A percentile compares a stretch with the other conserved stretches of the same genome.
phyloP scores from a whole-genome alignment of 37 sponge, comb jelly and placozoan species.

The Aphrocallistes beatrix region DNA sequence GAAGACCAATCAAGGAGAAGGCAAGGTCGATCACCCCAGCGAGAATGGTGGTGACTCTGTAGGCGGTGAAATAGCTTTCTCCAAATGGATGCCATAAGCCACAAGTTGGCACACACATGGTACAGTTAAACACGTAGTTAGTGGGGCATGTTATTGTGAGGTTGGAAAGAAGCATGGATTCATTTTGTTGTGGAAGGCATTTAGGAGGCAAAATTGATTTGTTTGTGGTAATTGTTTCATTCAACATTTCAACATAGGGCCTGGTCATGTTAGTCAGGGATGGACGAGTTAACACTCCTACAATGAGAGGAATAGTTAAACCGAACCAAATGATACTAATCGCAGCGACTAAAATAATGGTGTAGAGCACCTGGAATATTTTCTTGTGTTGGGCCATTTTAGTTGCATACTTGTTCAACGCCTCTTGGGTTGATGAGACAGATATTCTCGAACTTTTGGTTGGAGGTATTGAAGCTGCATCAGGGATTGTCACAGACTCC shows the following conservation, averaged over 20 bases:
- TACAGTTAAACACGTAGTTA: neutral
- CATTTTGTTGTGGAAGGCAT: neutral
- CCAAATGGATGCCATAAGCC: slow-evolving; percentile 5
- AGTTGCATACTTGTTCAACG: neutral
- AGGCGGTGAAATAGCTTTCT: neutral
- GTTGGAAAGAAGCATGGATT: neutral
- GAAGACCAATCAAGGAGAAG: neutral
- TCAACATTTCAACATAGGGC: neutral
- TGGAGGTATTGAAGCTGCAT: too few relatives aligned
- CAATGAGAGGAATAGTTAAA: neutral
- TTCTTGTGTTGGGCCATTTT: neutral
- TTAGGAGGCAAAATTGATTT: neutral
- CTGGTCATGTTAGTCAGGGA: neutral
- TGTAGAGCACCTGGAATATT: neutral
- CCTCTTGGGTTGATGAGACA: neutral
- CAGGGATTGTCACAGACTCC: too few relatives aligned
- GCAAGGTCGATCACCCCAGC: neutral
- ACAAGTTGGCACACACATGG: slow-evolving; percentile 18
- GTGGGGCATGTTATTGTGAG: neutral
- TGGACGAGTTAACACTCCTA: neutral
- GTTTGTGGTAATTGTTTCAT: neutral
- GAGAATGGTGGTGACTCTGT: neutral
- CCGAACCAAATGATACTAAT: neutral
- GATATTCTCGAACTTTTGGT: too few relatives aligned
- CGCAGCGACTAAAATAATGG: neutral